Evolutionary conservation across 2,113 vertebrate genomes (phyloP).

Genomic region (Podilymbus podiceps): DNA sequence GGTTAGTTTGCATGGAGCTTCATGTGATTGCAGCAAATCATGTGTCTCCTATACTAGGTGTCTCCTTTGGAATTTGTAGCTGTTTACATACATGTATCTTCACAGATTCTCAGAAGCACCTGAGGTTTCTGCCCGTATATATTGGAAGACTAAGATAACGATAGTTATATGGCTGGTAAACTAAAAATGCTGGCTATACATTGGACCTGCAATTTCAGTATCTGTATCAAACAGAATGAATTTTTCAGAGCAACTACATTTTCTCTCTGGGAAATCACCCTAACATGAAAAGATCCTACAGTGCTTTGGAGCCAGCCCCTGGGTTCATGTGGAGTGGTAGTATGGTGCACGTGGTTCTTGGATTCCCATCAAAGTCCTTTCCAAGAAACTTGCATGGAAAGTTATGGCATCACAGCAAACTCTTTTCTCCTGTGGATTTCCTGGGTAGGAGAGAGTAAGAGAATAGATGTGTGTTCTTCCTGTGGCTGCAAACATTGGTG

Average conservation of each 20-base stretch:
- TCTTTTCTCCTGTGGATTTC: background rate
- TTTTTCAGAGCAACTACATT: background rate
- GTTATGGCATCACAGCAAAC: background rate
- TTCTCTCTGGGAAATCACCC: background rate
- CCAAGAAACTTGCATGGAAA: background rate
- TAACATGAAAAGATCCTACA: background rate
- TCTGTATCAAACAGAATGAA: background rate
- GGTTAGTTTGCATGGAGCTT: background rate
- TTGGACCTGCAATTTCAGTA: background rate
- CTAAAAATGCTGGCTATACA: background rate
- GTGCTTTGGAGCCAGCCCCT: background rate
- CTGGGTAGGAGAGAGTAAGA: background rate
- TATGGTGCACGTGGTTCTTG: background rate
- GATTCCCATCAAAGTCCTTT: background rate
- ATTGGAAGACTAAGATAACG: background rate
- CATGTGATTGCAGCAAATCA: background rate
- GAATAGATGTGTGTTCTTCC: background rate
- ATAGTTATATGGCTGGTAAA: background rate
- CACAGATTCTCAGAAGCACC: background rate
- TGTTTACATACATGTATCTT: background rate
- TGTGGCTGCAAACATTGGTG: background rate
- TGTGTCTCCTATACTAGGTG: background rate
- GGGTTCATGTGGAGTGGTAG: background rate
- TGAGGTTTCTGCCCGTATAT: too few relatives aligned
- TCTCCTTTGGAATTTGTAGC: background rate